Base-by-base conservation (phyloP, 2,888 invertebrate species). In the Galerucella pusilla region DNA sequence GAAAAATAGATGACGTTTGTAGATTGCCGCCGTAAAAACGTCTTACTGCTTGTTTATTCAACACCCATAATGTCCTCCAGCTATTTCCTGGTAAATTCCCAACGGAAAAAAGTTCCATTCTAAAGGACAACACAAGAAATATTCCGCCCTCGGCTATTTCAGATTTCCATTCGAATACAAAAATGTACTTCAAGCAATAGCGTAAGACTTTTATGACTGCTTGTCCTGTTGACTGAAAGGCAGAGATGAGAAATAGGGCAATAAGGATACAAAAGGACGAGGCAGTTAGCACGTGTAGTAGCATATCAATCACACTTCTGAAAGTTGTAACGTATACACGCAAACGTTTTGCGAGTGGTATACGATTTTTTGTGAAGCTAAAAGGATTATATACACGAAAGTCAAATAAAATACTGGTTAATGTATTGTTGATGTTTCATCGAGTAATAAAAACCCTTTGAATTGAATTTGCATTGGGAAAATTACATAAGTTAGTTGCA, bases 251-350 rank as follows among this genome's bases (percentile, higher is more conserved):
- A 84, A 84, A 84, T 84, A 77, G 81, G 75, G 80, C 82, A 84
- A 84, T 84, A 84, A 84, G 80, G 79, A 80, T 63, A 77, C 80
- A 83, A 82, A 83, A 83, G 82, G 81, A 82, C 79, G 80, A 80
- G 81, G 83, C 83, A 83, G 81, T 84, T 84, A 84, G 80, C 83
- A 80, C 83, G 82, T 81, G 84, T 83, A 83, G 82, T 79, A 73
- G 76, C 76, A 69, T 78, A 84, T 83, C 84, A 84, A 83, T 84
- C 83, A 80, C 77, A 75, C 75, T 78, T 72, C 77, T 73, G 78
- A 75, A 75, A 74, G 76, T 73, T 73, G 75, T 77, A 68, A 66
- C 60, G 59, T 68, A n/a, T 57, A 68, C 68, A 70, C 70, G 70
- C 70, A 52, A 61, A 70, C 61, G 11, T 61, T 28, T 61, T 61